Percentiles rank a stretch among this genome's conserved stretches.
Conservation (phyloP, 2,113 vertebrate genomes). For the Cavia porcellus region DNA sequence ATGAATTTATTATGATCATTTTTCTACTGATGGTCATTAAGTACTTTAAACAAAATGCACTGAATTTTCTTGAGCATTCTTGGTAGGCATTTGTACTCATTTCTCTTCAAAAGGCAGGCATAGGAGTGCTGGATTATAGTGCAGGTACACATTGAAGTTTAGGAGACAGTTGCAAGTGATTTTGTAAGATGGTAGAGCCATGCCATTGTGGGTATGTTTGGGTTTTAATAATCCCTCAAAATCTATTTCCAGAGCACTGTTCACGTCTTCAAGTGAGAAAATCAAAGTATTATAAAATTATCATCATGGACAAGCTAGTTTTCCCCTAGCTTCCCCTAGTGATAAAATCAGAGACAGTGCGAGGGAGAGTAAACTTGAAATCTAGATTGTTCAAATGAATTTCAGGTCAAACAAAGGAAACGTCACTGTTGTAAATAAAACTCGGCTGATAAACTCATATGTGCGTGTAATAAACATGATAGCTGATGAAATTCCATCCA, state of each 20-base stretch:
- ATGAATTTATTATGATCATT: not conserved
- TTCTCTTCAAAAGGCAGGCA: not conserved
- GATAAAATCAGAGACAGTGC: constrained; percentile 30
- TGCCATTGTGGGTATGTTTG: not conserved
- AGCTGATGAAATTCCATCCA: not conserved
- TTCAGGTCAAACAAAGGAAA: not conserved
- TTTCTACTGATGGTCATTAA: not conserved
- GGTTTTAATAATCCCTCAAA: not conserved
- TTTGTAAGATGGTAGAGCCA: not conserved
- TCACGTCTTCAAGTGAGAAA: not conserved
- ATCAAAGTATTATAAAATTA: not conserved
- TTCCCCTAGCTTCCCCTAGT: not conserved
- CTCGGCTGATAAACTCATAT: not conserved
- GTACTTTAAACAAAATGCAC: not conserved
- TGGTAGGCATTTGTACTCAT: not conserved
- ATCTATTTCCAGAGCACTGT: not conserved
- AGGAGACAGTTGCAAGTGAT: not conserved
- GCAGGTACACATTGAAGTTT: not conserved
- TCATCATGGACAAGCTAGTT: not conserved
- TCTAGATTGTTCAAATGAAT: not conserved
- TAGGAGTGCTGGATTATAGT: not conserved
- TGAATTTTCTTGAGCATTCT: not conserved
- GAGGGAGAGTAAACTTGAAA: not conserved
- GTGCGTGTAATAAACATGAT: not conserved
- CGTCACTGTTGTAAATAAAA: not conserved